Conservation (phyloP, 2,797 vertebrate genomes). For the Cyclura pinguis region DNA sequence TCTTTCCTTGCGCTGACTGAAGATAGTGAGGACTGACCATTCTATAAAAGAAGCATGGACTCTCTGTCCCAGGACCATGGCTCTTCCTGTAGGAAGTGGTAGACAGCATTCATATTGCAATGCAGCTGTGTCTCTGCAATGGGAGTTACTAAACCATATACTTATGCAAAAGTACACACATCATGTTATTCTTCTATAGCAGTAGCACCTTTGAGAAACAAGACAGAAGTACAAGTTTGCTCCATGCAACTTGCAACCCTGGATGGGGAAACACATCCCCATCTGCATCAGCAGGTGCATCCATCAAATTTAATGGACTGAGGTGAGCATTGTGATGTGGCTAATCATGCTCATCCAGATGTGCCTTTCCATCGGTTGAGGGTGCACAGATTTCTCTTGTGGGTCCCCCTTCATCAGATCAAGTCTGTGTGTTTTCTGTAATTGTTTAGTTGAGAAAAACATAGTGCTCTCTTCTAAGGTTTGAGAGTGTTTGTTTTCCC, state of each 20-base stretch:
- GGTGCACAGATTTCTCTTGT: neutral
- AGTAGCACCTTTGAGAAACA: neutral
- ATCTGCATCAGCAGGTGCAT: neutral
- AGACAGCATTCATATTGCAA: neutral
- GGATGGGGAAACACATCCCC: neutral
- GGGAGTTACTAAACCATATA: neutral
- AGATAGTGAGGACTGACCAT: neutral
- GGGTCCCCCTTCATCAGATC: neutral
- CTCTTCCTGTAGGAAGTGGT: neutral
- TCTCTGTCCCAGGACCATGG: neutral
- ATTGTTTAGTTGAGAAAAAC: neutral
- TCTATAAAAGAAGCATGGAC: neutral
- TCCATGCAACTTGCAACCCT: neutral
- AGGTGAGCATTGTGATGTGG: neutral
- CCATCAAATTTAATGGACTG: conserved; percentile 3
- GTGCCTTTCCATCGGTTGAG: neutral
- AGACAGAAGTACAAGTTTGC: neutral
- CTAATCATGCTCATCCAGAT: neutral
- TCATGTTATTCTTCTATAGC: no score
- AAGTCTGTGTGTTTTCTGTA: conserved; percentile 22
- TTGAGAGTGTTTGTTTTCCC: neutral
- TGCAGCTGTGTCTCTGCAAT: neutral
- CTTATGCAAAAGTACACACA: neutral
- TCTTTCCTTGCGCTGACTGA: neutral
- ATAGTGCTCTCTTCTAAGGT: accelerated